phyloP scores from a whole-genome alignment of 2,113 vertebrate species.

The Delphinus delphis region DNA sequence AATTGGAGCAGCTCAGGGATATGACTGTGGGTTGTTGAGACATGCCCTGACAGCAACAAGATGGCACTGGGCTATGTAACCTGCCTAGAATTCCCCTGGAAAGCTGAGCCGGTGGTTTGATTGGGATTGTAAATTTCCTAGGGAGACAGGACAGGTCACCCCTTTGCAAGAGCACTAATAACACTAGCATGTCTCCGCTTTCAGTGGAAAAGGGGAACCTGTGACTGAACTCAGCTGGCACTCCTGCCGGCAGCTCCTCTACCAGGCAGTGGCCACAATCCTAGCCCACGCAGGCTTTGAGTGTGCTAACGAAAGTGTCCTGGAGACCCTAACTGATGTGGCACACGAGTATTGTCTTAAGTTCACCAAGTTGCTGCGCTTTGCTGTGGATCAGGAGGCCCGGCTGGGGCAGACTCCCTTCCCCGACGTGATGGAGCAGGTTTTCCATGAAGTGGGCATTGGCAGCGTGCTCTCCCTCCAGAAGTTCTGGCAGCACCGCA shows the following conservation, averaged over 20 bases:
- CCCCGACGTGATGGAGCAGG: slow-evolving; percentile 96
- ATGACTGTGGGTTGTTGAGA: neutral
- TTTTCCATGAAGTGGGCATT: slow-evolving; percentile 96
- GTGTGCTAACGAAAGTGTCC: slow-evolving; percentile 93
- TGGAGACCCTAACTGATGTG: slow-evolving; percentile 96
- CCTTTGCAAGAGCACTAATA: neutral
- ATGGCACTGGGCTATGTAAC: neutral
- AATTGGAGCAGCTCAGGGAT: neutral
- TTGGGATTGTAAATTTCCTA: neutral
- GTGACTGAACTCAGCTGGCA: slow-evolving; percentile 96
- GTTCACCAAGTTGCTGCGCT: slow-evolving; percentile 92
- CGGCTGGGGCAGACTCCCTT: slow-evolving; percentile 93
- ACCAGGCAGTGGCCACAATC: slow-evolving; percentile 96
- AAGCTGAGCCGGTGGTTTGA: neutral
- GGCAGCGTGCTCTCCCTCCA: slow-evolving; percentile 96
- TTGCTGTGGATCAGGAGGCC: slow-evolving; percentile 94
- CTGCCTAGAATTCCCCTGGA: neutral
- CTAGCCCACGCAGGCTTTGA: slow-evolving; percentile 97
- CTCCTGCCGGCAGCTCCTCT: slow-evolving; percentile 96
- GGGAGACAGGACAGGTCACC: neutral
- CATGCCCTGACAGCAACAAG: neutral
- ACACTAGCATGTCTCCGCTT: neutral
- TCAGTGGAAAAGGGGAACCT: slow-evolving; percentile 95
- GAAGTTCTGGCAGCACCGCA: slow-evolving; percentile 98
- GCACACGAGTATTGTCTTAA: slow-evolving; percentile 96